A percentile compares a stretch with the other conserved stretches of the same genome.
Evolutionary conservation across 1,140 invertebrate species (phyloP).

Genomic region (Dinothrombium tinctorium): DNA sequence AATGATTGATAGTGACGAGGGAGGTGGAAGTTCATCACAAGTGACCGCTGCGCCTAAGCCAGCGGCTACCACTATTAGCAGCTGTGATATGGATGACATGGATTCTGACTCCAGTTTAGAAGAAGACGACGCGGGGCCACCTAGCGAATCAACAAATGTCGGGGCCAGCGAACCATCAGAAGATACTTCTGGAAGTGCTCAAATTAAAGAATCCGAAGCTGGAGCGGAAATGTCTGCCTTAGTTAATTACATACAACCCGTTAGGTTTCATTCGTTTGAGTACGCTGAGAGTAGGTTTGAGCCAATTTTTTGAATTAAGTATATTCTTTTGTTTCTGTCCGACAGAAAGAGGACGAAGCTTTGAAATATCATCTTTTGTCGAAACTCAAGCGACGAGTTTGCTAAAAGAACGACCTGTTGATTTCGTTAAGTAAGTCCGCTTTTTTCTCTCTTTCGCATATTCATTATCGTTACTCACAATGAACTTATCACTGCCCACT

Average conservation of each 20-base stretch:
- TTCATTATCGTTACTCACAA: conserved; percentile 10
- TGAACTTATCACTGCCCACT: neutral
- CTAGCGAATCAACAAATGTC: neutral
- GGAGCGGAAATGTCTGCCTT: conserved; percentile 84
- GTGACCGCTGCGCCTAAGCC: neutral
- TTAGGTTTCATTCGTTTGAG: conserved; percentile 80
- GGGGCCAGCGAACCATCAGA: conserved; percentile 2
- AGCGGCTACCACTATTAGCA: neutral
- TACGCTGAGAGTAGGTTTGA: conserved; percentile 66
- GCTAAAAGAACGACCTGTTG: conserved; percentile 74
- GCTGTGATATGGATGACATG: conserved; percentile 27
- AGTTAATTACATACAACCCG: conserved; percentile 91
- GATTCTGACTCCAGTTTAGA: conserved; percentile 36
- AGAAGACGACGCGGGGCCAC: conserved; percentile 21
- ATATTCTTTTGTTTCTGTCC: conserved; percentile 9
- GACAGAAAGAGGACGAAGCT: conserved; percentile 65
- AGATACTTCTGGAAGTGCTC: conserved; percentile 17
- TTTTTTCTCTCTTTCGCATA: neutral
- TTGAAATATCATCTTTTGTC: conserved; percentile 95
- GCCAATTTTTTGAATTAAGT: neutral
- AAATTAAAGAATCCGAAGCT: conserved; percentile 60
- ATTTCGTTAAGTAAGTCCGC: conserved; percentile 60
- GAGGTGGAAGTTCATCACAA: neutral
- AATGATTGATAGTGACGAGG: conserved; percentile 4
- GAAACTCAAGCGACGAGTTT: conserved; percentile 85